A percentile compares a stretch with the other conserved stretches of the same genome.
phyloP scores from a whole-genome alignment of 1,140 invertebrate species.

The Bombus terrestris region DNA sequence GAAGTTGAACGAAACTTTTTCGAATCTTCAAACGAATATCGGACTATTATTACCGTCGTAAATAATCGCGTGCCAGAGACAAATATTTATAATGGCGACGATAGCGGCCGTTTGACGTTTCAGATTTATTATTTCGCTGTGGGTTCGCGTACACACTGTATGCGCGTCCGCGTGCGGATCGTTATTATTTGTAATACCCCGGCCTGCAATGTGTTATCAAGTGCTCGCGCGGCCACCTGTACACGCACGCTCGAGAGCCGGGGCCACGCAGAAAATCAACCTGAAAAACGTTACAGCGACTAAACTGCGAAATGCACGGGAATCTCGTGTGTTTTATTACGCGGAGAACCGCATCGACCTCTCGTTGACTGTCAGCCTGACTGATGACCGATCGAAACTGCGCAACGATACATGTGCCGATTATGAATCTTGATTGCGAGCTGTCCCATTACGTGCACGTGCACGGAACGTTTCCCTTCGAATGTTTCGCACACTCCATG shows the following conservation, averaged over 20 bases:
- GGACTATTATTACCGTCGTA: constrained; percentile 20
- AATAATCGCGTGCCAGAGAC: constrained; percentile 26
- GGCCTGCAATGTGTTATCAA: constrained; percentile 56
- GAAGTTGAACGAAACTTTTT: no score
- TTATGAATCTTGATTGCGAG: constrained; percentile 45
- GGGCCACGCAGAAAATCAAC: constrained; percentile 50
- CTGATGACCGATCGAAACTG: constrained; percentile 63
- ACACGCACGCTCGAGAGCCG: background rate
- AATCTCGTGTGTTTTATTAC: constrained; percentile 60
- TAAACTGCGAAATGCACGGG: constrained; percentile 61
- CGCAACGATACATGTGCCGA: constrained; percentile 50
- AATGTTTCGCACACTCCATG: background rate
- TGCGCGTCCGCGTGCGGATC: constrained; percentile 42
- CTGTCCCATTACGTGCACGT: constrained; percentile 14
- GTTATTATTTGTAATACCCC: constrained; percentile 62
- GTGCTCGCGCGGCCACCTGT: constrained; percentile 25
- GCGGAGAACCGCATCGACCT: constrained; percentile 62
- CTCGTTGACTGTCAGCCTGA: constrained; percentile 51
- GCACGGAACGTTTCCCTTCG: constrained; percentile 7
- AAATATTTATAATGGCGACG: constrained; percentile 41
- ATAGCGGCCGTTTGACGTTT: constrained; percentile 51
- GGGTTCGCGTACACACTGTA: constrained; percentile 46
- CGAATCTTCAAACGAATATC: background rate
- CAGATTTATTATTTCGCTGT: constrained; percentile 57
- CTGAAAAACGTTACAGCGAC: constrained; percentile 59